A percentile compares a stretch with the other conserved stretches of the same genome.
Conservation (phyloP, 1,140 invertebrate species). For the Rhynchophorus ferrugineus region DNA sequence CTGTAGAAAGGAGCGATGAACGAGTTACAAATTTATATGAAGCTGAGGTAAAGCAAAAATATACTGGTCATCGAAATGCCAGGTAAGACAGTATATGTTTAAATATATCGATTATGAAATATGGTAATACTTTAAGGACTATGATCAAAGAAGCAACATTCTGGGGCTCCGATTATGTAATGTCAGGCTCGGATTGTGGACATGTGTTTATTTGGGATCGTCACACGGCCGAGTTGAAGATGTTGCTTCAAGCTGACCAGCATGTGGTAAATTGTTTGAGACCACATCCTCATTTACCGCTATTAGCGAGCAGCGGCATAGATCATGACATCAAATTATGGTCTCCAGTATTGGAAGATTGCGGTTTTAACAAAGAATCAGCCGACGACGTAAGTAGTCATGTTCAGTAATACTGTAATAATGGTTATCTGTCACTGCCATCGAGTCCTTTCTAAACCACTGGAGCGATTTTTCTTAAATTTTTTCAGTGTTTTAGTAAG, state of each 20-base stretch:
- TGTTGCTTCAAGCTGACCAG: slow-evolving; percentile 74
- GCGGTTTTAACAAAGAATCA: slow-evolving; percentile 56
- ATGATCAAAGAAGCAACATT: slow-evolving; percentile 89
- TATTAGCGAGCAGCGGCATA: slow-evolving; percentile 81
- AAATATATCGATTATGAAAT: neutral
- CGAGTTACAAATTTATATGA: slow-evolving; percentile 25
- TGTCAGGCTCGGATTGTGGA: slow-evolving; percentile 83
- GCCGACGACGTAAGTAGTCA: slow-evolving; percentile 58
- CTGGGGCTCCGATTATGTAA: slow-evolving; percentile 76
- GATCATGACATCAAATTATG: slow-evolving; percentile 87
- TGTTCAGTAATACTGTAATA: neutral
- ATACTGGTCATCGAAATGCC: slow-evolving; percentile 75
- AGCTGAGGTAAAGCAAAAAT: slow-evolving; percentile 59
- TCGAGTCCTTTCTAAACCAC: too few relatives aligned
- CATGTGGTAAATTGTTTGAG: slow-evolving; percentile 84
- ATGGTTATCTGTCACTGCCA: neutral
- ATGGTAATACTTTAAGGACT: slow-evolving; percentile 50
- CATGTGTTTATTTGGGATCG: slow-evolving; percentile 68
- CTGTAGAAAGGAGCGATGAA: slow-evolving; percentile 19
- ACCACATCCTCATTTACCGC: slow-evolving; percentile 74
- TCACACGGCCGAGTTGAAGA: slow-evolving; percentile 58
- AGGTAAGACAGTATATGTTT: slow-evolving; percentile 43
- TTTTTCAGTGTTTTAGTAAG: too few relatives aligned
- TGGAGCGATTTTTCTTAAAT: too few relatives aligned
- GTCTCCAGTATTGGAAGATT: slow-evolving; percentile 57